These are phyloP conservation scores for Eumaeus atala DNA, from an alignment of 1,140 invertebrate species.

Conservation along the genomic window DNA sequence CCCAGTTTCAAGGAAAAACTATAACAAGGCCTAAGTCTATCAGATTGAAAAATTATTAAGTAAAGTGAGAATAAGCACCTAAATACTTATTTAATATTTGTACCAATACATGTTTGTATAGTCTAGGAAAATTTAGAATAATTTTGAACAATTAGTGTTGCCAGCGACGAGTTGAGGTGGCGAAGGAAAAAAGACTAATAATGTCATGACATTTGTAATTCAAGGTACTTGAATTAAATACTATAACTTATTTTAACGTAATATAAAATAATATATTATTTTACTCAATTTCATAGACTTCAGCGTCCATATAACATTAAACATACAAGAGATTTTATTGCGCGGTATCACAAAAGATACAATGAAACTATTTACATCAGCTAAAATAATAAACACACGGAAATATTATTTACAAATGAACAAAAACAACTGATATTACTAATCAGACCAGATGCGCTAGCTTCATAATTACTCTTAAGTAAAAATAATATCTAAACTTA, in stretches of 20 bases:
- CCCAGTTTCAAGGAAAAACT: constrained; percentile 12
- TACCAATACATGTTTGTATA: constrained; percentile 7
- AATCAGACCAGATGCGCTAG: constrained; percentile 12
- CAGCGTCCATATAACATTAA: constrained; percentile 3
- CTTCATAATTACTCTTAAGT: background rate
- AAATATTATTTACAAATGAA: constrained; percentile 20
- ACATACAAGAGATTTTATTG: constrained; percentile 7
- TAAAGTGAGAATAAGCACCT: constrained; percentile 18
- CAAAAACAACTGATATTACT: constrained; percentile 20
- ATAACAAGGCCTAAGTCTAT: constrained; percentile 7
- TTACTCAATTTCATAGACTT: constrained; percentile 1
- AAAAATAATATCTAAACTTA: constrained; percentile 1
- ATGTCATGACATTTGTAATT: constrained; percentile 6
- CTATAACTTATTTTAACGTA: constrained; percentile 6
- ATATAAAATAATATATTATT: constrained; percentile 8
- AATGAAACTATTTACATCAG: constrained; percentile 14
- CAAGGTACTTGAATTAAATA: constrained; percentile 8
- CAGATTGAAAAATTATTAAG: constrained; percentile 10
- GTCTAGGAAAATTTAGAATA: background rate
- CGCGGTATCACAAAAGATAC: constrained; percentile 7
- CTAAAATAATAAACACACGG: background rate
- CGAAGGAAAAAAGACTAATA: constrained; percentile 6
- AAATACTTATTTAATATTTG: constrained; percentile 9
- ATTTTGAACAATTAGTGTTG: background rate
- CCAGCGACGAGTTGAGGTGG: background rate